phyloP scores from a whole-genome alignment of 1,140 invertebrate genomes.

The Psix sp. region DNA sequence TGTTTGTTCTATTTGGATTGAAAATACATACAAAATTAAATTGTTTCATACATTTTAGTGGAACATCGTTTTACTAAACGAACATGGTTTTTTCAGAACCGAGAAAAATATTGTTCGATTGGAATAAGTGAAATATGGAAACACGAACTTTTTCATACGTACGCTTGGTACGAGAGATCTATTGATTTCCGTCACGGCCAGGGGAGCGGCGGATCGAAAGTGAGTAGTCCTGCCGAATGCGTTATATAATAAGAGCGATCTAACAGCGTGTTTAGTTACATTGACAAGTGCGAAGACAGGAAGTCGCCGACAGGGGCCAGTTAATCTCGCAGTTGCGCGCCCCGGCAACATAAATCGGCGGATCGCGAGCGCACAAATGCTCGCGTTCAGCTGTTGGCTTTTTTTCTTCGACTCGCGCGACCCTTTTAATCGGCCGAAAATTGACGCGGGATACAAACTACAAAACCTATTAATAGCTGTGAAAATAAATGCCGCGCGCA shows the following conservation, averaged over 20 bases:
- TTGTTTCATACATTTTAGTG: too few species aligned
- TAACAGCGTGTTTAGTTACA: too few species aligned
- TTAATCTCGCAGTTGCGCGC: too few species aligned
- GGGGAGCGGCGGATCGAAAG: constrained; percentile 39
- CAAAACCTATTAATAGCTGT: constrained; percentile 44
- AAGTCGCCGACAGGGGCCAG: too few species aligned
- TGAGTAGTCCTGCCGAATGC: constrained; percentile 42
- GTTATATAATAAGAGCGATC: constrained; percentile 42
- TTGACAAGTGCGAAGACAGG: too few species aligned
- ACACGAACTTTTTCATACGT: constrained; percentile 40
- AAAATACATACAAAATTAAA: too few species aligned
- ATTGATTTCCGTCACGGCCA: constrained; percentile 46
- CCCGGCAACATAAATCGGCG: too few species aligned
- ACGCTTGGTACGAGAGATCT: constrained; percentile 35
- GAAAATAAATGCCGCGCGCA: constrained; percentile 43
- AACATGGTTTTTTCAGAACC: too few species aligned
- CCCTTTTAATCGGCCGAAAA: constrained; percentile 56
- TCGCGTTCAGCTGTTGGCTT: constrained; percentile 47
- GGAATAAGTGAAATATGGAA: too few species aligned
- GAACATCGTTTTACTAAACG: too few species aligned
- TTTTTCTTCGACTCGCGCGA: constrained; percentile 25
- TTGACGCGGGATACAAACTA: constrained; percentile 51
- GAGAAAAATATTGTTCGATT: too few species aligned
- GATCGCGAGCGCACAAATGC: constrained; percentile 38
- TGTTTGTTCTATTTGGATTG: too few species aligned